Base-by-base conservation (phyloP, 2,797 vertebrate species). In the Prunella strophiata region DNA sequence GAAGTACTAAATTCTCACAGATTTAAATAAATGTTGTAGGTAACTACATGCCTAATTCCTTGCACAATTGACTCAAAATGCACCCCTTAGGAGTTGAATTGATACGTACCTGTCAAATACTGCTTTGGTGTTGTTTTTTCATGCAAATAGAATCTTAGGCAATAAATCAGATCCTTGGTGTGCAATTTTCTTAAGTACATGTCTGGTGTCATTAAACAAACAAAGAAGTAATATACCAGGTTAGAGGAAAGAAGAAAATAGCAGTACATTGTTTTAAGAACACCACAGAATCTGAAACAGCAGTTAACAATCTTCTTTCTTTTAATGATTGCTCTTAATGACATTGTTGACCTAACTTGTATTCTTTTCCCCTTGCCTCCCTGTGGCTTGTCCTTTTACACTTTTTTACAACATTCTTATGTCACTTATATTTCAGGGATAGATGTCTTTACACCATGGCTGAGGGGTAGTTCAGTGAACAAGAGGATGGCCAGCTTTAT, bases 201-300 rank as follows among this genome's bases (percentile, higher is more conserved):
- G 32, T 88, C 66, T 96, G 38, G 76, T 94, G 67, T 94, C 82
- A 96, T 92, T 94, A 93, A 97, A 82, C 52, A 97, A 96, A 94
- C 16, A 95, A 76, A 92, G 63, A 86, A 91, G 58, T 72, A 93
- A 93, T 76, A 78, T 20, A 67, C 13, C 72, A 94, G 42, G 34
- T 73, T 95, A 76, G 67, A 89, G 43, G 32, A 96, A 95, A 79
- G 74, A 89, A 78, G 21, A 50, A 73, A 94, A 91, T 92, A 94
- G 26, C 40, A 65, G 32, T 27, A 30, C 38, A 47, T 68, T 83
- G 70, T 75, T 92, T 89, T 88, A 65, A 82, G 58, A 87, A 85
- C 71, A 20, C 12, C 11, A 30, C 55, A 91, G 47, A 94, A 86
- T 82, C 70, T 68, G 42, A 93, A 93, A 76, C 65, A 88, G 20